Conservation (phyloP, 2,888 invertebrate genomes). For the Catonia carolina region DNA sequence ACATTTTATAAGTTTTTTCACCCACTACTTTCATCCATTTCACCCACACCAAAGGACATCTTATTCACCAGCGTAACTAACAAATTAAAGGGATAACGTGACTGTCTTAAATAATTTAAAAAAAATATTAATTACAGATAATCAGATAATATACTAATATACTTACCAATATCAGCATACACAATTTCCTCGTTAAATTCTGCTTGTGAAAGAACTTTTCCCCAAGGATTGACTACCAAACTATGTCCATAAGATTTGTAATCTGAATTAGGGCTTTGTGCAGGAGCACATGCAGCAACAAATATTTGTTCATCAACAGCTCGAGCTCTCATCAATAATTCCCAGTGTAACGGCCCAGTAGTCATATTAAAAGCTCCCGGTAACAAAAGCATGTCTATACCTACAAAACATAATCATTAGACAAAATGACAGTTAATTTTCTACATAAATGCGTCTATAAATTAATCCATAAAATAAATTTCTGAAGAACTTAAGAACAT, state of each 20-base stretch:
- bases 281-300: slow-evolving; percentile 78
- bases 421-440: neutral
- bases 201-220: slow-evolving; percentile 60
- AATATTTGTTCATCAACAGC: slow-evolving; percentile 70
- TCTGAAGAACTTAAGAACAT: neutral
- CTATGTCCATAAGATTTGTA: slow-evolving; percentile 91
- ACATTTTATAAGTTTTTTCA: too few relatives aligned
- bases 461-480: neutral
- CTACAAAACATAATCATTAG: slow-evolving; percentile 42
- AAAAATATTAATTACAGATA: too few relatives aligned
- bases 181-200: slow-evolving; percentile 64
- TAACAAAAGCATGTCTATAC: slow-evolving; percentile 80
- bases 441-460: too few relatives aligned
- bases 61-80: too few relatives aligned
- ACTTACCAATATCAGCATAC: slow-evolving; percentile 66
- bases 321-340: slow-evolving; percentile 68
- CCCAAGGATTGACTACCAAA: slow-evolving; percentile 78
- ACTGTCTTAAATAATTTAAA: too few relatives aligned
- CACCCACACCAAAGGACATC: too few relatives aligned
- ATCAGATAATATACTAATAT: too few relatives aligned
- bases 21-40: too few relatives aligned
- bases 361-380: slow-evolving; percentile 96
- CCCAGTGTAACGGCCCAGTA: slow-evolving; percentile 93
- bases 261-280: slow-evolving; percentile 59
- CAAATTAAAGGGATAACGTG: too few relatives aligned